Base-by-base conservation (phyloP, 2,113 vertebrate genomes). In the Lepus europaeus region DNA sequence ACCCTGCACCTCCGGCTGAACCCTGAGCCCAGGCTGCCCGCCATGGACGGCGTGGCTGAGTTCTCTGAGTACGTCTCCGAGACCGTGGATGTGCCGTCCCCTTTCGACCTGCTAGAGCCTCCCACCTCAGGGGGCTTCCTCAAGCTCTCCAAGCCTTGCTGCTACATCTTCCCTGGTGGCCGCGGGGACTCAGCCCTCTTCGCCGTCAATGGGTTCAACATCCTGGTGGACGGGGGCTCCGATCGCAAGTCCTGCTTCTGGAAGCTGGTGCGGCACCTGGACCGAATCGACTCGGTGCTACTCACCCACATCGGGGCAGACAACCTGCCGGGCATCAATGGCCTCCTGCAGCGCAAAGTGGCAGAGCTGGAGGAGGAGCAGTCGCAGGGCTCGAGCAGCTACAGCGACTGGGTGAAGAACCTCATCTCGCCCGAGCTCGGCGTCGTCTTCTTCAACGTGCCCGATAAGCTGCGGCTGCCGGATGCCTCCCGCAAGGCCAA, bases 231-330 rank as follows among this genome's bases (percentile, higher is more conserved):
- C 10, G 99, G 99, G 49, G 99, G 99, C 73, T 99, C 99, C 0
- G 99, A 99, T 59, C 98, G 99, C 64, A 99, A 99, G 94, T 99
- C 99, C 45, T 99, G 99, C 97, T 99, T 99, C 98, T 99, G 99
- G 99, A 99, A 99, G 97, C 98, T 99, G 96, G 99, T 99, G 6
- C 98, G 99, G 79, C 99, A 99, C 96, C 97, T 99, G 97, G 99
- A 99, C 97, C 98, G 99, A 95, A 99, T 99, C 2, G 99, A 99
- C 98, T 99, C 99, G 0, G 99, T 99, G 88, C 98, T 99, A 80
- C 99, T 99, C 86, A 99, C 99, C 5, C 99, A 99, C 96, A 99
- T 99, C 0, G 99, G 99, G 61, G 99, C 99, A 1, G 99, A 99
- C 98, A 99, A 99, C 97, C 98, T 99, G 1, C 99, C 99, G 0